Base-by-base conservation (phyloP, 1,140 invertebrate species). In the Calosoma granatense region DNA sequence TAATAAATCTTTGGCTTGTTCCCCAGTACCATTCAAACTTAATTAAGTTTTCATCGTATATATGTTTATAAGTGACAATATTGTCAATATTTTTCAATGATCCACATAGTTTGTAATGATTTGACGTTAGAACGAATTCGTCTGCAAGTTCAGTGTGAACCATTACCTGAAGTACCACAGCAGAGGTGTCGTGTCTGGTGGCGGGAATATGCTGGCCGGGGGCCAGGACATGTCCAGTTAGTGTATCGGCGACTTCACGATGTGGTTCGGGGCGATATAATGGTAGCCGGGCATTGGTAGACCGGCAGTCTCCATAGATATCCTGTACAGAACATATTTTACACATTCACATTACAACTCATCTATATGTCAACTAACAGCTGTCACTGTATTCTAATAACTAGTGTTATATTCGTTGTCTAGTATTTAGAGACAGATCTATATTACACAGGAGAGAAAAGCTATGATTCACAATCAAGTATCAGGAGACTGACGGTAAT, bases 281-380 rank as follows among this genome's bases (percentile, higher is more conserved):
- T 92, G 89, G 78, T 90, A 93, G 58, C 88, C 87, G 59, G 87
- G 86, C 78, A 93, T 84, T 66, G 87, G 87, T 77, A 92, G 80
- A 64, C 88, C 87, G 61, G 88, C 87, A 56, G 90, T 92, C 78
- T 93, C 90, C 87, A 92, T 88, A 51, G 89, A 90, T 88, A 92
- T 92, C 82, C 90, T 93, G 81, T 47, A 14, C 59, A 77, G 77
- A 74, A 78, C 60, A n/a, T n/a, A n/a, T n/a, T n/a, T n/a, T n/a
- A n/a, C n/a, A n/a, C 70, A 70, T 61, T 56, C 47, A 39, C 53
- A 61, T 36, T 19, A 55, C 26, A 30, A 6, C 14, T 30, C 4
- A 30, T 30, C 14, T 30, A 6, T 30, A 30, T 30, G 14, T 30
- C 4, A 6, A 30, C 4, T 6, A n/a, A n/a, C n/a, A n/a, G n/a